phyloP scores from a whole-genome alignment of 2,888 invertebrate species.

The Epinotia bilunana region DNA sequence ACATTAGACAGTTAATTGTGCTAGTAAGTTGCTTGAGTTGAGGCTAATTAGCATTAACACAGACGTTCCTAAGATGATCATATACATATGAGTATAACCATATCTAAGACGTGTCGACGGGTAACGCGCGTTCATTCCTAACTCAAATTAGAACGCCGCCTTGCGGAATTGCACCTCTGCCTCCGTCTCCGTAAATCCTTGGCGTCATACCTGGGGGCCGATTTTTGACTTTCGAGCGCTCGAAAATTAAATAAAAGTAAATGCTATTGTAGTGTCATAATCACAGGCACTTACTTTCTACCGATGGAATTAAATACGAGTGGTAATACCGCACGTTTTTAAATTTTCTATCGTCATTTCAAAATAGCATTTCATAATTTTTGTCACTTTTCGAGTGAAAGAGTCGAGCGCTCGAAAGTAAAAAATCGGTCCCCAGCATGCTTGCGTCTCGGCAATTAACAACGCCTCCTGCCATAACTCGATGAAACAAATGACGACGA shows the following conservation, averaged over 20 bases:
- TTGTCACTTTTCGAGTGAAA: too few relatives aligned
- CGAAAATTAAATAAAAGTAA: too few relatives aligned
- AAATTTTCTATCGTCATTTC: too few relatives aligned
- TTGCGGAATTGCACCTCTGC: slow-evolving; percentile 11
- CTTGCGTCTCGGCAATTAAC: slow-evolving; percentile 22
- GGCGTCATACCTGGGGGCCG: slow-evolving; percentile 5
- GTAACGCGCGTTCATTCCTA: neutral
- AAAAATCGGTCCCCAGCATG: too few relatives aligned
- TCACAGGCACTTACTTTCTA: too few relatives aligned
- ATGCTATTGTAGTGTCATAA: too few relatives aligned
- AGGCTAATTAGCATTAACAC: neutral
- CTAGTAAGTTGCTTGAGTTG: neutral
- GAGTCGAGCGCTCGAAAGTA: too few relatives aligned
- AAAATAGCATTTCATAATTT: too few relatives aligned
- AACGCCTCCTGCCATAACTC: neutral
- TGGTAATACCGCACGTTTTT: too few relatives aligned
- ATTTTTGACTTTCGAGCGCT: too few relatives aligned
- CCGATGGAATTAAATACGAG: too few relatives aligned
- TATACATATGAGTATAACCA: neutral
- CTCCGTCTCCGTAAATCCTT: slow-evolving; percentile 4
- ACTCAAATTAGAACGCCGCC: slow-evolving; percentile 24
- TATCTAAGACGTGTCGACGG: neutral
- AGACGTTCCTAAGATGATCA: neutral
- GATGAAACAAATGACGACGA: neutral
- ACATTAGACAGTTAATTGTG: neutral